phyloP scores from a whole-genome alignment of 2,113 vertebrate genomes.

The Cairina moschata region DNA sequence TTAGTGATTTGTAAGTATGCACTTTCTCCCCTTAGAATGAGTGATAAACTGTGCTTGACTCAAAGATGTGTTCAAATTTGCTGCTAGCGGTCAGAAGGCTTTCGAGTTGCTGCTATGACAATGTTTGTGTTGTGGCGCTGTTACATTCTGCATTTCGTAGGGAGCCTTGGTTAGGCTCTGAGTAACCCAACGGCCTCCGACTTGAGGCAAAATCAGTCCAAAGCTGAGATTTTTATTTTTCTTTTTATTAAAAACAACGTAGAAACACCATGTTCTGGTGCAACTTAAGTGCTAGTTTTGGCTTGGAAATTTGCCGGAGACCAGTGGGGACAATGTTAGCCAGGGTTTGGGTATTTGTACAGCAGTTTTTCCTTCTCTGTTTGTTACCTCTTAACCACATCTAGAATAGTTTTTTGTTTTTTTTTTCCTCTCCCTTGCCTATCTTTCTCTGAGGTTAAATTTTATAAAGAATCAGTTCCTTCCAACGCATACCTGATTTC shows the following conservation, averaged over 20 bases:
- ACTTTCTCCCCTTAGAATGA: not conserved
- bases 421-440: not conserved
- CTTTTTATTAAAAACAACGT: no score
- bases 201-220: not conserved
- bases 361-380: not conserved
- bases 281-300: not conserved
- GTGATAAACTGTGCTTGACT: not conserved
- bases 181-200: not conserved
- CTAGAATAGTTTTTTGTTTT: no score
- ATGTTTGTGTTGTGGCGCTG: not conserved
- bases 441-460: not conserved
- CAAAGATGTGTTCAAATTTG: not conserved
- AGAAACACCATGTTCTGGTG: not conserved
- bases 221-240: not conserved
- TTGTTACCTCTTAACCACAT: not conserved
- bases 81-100: not conserved
- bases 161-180: not conserved
- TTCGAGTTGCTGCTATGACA: not conserved
- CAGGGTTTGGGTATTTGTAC: not conserved
- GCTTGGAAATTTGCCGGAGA: not conserved
- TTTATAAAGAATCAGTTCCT: not conserved
- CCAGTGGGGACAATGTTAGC: not conserved
- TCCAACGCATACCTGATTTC: rapidly evolving
- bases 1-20: not conserved
- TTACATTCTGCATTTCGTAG: rapidly evolving